Base-by-base conservation (phyloP, 2,888 invertebrate genomes). In the Agrochola litura region DNA sequence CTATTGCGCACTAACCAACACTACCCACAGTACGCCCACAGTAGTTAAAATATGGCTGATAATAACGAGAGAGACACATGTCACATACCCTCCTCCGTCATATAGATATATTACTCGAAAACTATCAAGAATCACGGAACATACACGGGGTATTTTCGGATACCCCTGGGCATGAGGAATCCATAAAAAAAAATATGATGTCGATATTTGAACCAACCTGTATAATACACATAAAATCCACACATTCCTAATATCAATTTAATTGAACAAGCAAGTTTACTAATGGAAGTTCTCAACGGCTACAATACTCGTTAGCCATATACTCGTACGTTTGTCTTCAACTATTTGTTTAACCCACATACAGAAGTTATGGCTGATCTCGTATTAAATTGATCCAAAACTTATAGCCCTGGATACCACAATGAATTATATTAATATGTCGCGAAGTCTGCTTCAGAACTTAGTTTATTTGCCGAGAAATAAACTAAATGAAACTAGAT, bases 341-440 rank as follows among this genome's bases (percentile, higher is more conserved):
- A 43, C 56, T 68, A 83, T 87, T 87, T 86, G 76, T 80, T 87
- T 85, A 85, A 81, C 87, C 88, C 56, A 87, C 68, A 87, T 87
- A 30, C 22, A 43, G 22, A 82, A 82, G 25, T 82, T 76, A 41
- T 60, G 74, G 58, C 56, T 75, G 76, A 85, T 75, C 74, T 73
- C 65, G 60, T 72, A 75, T 82, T 80, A 74, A 80, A 84, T 75
- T 82, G 61, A 75, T 75, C 64, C 43, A 10, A 49, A 79, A 70
- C 46, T 71, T 83, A 60, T 58, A 58, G 65, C 52, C 37, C 22
- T 60, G 16, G 19, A 56, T 65, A n/a, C 49, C 61, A 54, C 30
- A 68, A 30, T 46, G 41, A 64, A 68, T 67, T 43, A 41, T 22
- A 54, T 46, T 60, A n/a, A 64, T 61, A 61, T 56, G 60, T 60